Conservation (phyloP, 2,113 vertebrate genomes). For the Lasiurus borealis region DNA sequence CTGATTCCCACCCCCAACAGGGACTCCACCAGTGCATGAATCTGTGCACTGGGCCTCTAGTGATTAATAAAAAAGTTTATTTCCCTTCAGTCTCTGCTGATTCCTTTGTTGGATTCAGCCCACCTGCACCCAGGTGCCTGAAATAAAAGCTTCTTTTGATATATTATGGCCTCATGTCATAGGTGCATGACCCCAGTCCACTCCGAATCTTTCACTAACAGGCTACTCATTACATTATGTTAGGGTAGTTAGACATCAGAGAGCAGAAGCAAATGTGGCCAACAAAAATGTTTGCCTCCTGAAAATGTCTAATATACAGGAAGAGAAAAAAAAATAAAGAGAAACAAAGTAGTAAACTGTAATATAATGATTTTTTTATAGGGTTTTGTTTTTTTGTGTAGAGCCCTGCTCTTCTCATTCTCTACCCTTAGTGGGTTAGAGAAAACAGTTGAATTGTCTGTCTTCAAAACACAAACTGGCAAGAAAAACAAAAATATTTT, state of each 20-base stretch:
- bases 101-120: too few species aligned
- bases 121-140: too few species aligned
- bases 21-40: too few species aligned
- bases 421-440: background rate
- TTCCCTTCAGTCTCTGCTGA: too few species aligned
- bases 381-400: background rate
- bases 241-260: background rate
- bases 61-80: too few species aligned
- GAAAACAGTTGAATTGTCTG: background rate
- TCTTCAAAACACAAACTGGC: background rate
- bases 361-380: background rate
- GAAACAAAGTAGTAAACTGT: background rate
- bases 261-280: conserved; percentile 9
- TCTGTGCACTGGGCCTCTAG: too few species aligned
- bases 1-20: too few species aligned
- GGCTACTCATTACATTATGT: background rate
- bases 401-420: background rate
- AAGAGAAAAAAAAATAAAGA: background rate
- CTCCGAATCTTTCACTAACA: background rate
- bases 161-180: too few species aligned
- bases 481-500: conserved; percentile 6
- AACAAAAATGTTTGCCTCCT: background rate
- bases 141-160: too few species aligned
- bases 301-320: background rate
- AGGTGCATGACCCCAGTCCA: too few species aligned